phyloP scores from a whole-genome alignment of 2,113 vertebrate species.

The Epinephelus cyanopodus region DNA sequence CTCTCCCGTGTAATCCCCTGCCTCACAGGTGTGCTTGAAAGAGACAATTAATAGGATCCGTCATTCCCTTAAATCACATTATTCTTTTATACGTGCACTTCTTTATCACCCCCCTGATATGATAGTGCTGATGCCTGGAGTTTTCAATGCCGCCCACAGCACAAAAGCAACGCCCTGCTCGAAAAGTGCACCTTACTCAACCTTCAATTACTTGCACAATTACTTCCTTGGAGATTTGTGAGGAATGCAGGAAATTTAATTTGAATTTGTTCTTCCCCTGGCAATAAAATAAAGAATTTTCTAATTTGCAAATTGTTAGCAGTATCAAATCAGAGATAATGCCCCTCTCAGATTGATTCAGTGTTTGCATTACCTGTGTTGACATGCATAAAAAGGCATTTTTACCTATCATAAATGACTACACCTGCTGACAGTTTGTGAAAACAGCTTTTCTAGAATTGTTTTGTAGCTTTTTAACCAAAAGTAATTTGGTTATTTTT shows the following conservation, averaged over 20 bases:
- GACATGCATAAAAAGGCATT: background rate
- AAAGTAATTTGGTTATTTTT: background rate
- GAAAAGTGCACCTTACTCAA: slow-evolving; percentile 64
- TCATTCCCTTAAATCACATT: slow-evolving; percentile 31
- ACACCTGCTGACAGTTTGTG: background rate
- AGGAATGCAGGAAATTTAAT: background rate
- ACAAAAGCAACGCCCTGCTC: slow-evolving; percentile 51
- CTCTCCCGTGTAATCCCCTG: slow-evolving; percentile 18
- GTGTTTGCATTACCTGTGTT: background rate
- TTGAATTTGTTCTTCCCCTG: background rate
- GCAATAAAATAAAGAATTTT: background rate
- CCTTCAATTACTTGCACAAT: slow-evolving; percentile 29
- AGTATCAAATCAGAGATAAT: slow-evolving; percentile 23
- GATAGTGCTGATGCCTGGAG: slow-evolving; percentile 70
- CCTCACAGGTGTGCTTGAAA: slow-evolving; percentile 32
- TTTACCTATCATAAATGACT: background rate
- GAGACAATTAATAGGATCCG: slow-evolving; percentile 24
- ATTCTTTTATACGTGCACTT: slow-evolving; percentile 55
- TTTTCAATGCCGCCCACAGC: slow-evolving; percentile 54
- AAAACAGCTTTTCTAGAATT: background rate
- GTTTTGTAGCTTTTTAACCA: background rate
- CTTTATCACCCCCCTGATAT: slow-evolving; percentile 77
- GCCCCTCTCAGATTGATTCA: background rate
- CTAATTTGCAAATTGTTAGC: background rate
- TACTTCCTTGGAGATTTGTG: slow-evolving; percentile 13